phyloP scores from a whole-genome alignment of 2,113 vertebrate genomes.

The Hiodon tergisus region DNA sequence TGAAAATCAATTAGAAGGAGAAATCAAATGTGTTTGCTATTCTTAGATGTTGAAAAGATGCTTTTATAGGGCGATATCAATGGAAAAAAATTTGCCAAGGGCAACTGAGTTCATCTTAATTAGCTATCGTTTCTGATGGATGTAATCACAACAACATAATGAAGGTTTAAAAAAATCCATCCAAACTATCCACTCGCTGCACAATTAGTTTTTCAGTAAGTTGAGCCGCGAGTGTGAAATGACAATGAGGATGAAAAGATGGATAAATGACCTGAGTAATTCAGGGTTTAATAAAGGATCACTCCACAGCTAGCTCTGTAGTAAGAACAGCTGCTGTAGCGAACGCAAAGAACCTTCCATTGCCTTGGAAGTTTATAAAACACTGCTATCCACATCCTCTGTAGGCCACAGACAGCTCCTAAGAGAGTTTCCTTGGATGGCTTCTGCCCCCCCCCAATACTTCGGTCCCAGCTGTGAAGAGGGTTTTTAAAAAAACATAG shows the following conservation, averaged over 20 bases:
- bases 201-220: conserved; percentile 56
- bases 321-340: no score
- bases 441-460: background rate
- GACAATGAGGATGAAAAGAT: conserved; percentile 51
- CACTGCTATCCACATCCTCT: no score
- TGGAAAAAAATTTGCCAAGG: conserved; percentile 66
- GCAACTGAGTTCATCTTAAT: conserved; percentile 66
- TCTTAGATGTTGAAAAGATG: conserved; percentile 63
- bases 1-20: conserved; percentile 66
- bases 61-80: conserved; percentile 68
- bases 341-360: no score
- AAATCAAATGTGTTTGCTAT: conserved; percentile 63
- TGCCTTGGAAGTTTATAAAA: no score
- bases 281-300: background rate
- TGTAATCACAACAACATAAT: conserved; percentile 58
- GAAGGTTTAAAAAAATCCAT: conserved; percentile 37
- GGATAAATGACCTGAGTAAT: background rate
- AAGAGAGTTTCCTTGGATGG: background rate
- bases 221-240: conserved; percentile 45
- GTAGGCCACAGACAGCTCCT: no score
- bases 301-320: background rate
- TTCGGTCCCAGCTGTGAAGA: background rate
- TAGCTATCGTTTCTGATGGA: conserved; percentile 53
- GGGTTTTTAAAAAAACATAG: no score
- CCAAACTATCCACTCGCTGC: conserved; percentile 49